Percentiles rank a stretch among this genome's conserved stretches.
Evolutionary conservation across 2,888 invertebrate genomes (phyloP).

Genomic region (Beris morrisii): DNA sequence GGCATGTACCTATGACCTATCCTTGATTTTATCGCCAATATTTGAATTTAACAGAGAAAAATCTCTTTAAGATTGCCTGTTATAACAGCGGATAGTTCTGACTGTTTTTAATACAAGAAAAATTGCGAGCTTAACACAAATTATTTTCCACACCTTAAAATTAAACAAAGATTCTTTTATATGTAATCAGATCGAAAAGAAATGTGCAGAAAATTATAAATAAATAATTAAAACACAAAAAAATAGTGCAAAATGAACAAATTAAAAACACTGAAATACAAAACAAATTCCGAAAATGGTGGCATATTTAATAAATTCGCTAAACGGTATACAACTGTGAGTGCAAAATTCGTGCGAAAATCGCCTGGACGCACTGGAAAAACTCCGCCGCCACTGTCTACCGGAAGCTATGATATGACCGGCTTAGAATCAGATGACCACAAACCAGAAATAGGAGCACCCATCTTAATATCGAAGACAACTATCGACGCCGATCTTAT

Average conservation of each 20-base stretch:
- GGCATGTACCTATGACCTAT: too few species aligned
- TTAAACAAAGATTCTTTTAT: not conserved
- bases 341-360: constrained; percentile 50
- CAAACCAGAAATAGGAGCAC: constrained; percentile 54
- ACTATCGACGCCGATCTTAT: constrained; percentile 52
- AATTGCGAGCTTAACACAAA: too few species aligned
- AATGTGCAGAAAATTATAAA: too few species aligned
- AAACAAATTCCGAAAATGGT: constrained; percentile 42
- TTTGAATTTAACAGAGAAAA: too few species aligned
- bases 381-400: constrained; percentile 46
- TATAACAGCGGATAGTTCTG: too few species aligned
- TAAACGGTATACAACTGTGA: constrained; percentile 54
- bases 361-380: constrained; percentile 45
- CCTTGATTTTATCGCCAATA: too few species aligned
- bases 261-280: constrained; percentile 42
- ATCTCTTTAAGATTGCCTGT: too few species aligned
- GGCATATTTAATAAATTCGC: constrained; percentile 51
- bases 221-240: constrained; percentile 7
- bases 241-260: constrained; percentile 41
- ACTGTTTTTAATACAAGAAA: not conserved
- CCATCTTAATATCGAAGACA: constrained; percentile 54
- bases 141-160: constrained; percentile 1
- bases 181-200: not conserved
- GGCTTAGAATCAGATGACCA: constrained; percentile 53
- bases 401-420: constrained; percentile 55